Conservation (phyloP, 2,113 vertebrate species). For the Peromyscus californicus region DNA sequence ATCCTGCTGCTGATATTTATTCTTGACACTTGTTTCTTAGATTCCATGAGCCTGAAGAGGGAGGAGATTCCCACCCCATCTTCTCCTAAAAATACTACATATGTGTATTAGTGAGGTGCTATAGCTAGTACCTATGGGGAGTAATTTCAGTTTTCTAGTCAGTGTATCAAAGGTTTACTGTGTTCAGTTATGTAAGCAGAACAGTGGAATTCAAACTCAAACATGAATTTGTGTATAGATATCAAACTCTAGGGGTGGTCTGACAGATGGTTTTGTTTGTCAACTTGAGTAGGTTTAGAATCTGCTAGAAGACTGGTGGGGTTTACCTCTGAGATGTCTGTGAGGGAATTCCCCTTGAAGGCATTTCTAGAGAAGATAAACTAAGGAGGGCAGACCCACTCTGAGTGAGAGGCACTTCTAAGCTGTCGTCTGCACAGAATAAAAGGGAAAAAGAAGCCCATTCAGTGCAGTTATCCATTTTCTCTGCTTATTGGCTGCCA, state of each 20-base stretch:
- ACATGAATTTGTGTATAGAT: not conserved
- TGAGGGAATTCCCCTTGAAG: not conserved
- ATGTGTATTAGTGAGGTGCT: not conserved
- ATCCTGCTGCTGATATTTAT: conserved; percentile 54
- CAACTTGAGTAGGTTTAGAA: not conserved
- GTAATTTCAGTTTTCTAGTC: conserved; percentile 32
- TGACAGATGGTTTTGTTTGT: not conserved
- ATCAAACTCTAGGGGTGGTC: not conserved
- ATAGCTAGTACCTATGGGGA: conserved; percentile 3
- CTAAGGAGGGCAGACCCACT: not conserved
- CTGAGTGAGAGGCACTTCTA: not conserved
- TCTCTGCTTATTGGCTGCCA: not conserved
- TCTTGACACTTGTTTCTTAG: conserved; percentile 44
- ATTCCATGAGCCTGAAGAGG: not conserved
- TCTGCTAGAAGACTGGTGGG: not conserved
- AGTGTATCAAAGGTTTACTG: not conserved
- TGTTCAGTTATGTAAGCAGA: not conserved
- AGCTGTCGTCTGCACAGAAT: not conserved
- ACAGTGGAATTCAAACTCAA: not conserved
- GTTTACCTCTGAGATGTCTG: not conserved
- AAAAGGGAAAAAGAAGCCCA: not conserved
- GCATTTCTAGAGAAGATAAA: not conserved
- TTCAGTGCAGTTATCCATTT: not conserved
- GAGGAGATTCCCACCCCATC: fast-evolving
- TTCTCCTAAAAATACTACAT: not conserved